These are phyloP conservation scores for Erpornis zantholeuca DNA, from an alignment of 2,113 vertebrate genomes.

Conservation along the genomic window DNA sequence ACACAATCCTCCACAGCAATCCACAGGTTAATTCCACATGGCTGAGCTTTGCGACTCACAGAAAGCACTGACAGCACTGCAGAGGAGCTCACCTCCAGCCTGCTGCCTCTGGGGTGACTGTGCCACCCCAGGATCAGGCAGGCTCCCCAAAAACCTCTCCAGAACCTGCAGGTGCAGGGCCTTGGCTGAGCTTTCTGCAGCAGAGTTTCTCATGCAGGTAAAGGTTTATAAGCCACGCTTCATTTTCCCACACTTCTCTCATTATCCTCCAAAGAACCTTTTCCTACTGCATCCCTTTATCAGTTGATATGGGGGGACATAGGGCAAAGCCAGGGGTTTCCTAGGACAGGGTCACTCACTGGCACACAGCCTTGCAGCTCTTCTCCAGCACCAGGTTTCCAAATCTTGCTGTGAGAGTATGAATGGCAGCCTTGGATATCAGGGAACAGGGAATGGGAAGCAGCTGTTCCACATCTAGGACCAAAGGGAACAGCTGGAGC, in stretches of 20 bases:
- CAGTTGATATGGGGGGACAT: fast-evolving
- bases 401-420: not conserved
- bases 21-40: not conserved
- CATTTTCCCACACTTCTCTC: not conserved
- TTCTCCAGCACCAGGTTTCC: not conserved
- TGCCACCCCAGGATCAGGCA: not conserved
- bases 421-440: not conserved
- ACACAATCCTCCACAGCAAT: not conserved
- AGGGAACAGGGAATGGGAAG: not conserved
- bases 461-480: not conserved
- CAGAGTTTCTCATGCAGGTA: not conserved
- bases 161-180: not conserved
- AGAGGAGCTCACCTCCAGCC: not conserved
- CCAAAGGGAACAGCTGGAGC: not conserved
- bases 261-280: not conserved
- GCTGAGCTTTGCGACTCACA: not conserved
- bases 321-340: not conserved
- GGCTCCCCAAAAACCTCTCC: not conserved
- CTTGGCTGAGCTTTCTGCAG: not conserved
- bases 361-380: not conserved
- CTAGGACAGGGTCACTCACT: not conserved
- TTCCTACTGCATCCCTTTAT: not conserved
- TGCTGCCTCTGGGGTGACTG: not conserved
- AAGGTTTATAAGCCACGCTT: not conserved
- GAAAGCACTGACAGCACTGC: not conserved